phyloP scores from a whole-genome alignment of 2,888 invertebrate genomes.

The Drosophila fungiperda region DNA sequence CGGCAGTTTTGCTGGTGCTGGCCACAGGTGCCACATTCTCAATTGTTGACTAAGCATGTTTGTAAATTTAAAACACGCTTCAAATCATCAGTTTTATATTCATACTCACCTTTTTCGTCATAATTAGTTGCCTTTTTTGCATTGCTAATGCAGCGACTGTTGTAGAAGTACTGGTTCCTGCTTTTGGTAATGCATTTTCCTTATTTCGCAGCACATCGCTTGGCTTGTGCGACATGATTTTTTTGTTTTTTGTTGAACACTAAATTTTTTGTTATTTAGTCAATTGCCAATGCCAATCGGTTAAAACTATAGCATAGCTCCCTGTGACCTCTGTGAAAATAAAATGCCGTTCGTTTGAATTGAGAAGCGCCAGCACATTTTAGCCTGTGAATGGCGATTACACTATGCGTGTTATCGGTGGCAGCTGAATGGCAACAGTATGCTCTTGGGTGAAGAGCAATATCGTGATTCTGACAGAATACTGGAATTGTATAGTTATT shows the following conservation, averaged over 20 bases:
- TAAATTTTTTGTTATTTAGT: slow-evolving; percentile 9
- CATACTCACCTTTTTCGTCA: slow-evolving; percentile 56
- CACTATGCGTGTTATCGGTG: background rate
- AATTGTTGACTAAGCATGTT: slow-evolving; percentile 31
- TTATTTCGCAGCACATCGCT: slow-evolving; percentile 58
- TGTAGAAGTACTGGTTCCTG: slow-evolving; percentile 20
- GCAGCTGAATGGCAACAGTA: slow-evolving; percentile 3
- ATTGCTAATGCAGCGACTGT: slow-evolving; percentile 26
- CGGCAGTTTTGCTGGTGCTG: slow-evolving; percentile 21
- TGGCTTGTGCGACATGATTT: slow-evolving; percentile 65
- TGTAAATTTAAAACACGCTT: background rate
- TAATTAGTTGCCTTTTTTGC: slow-evolving; percentile 56
- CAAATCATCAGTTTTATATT: background rate
- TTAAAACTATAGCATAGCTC: slow-evolving; percentile 14
- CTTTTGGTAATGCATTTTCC: slow-evolving; percentile 61
- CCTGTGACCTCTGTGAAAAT: slow-evolving; percentile 52
- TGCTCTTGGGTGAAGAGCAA: background rate
- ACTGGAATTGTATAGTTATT: background rate
- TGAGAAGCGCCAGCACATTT: slow-evolving; percentile 59
- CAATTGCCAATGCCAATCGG: slow-evolving; percentile 16
- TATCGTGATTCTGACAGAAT: background rate
- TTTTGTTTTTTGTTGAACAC: slow-evolving; percentile 9
- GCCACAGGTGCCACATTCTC: slow-evolving; percentile 51
- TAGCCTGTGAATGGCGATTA: slow-evolving; percentile 29
- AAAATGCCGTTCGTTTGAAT: slow-evolving; percentile 82